Base-by-base conservation (phyloP, 2,113 vertebrate species). In the Sterrhoptilus dennistouni region DNA sequence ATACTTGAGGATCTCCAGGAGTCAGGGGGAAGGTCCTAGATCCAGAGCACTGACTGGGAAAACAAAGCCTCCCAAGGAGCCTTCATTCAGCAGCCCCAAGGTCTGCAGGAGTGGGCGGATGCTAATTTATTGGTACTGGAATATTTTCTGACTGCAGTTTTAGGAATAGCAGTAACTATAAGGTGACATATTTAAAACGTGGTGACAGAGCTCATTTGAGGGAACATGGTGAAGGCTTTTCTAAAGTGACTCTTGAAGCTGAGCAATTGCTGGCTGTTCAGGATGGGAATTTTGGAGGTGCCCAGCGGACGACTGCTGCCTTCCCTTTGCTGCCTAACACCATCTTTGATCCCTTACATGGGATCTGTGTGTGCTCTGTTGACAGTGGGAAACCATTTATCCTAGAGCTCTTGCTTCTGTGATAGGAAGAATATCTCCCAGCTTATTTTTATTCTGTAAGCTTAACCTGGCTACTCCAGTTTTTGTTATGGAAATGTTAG, bases 311-410 rank as follows among this genome's bases (percentile, higher is more conserved):
- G 60, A 1, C 22, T 6, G 18, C 10, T 33, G 12, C 14, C 25
- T 42, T 33, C 3, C 0, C 27, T 70, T 64, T 2, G 3, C 31
- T 57, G 16, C 35, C 23, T 42, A 1, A 47, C 63, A 6, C 52
- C 15, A 1, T 18, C 35, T n/a, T 15, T 13, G 36, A 7, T 70
- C 28, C 21, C 65, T 4, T 8, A 16, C 0, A 0, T 0, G 2
- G 42, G 28, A 24, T 33, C 16, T 38, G 2, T 3, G 0, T 20
- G 10, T 23, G 14, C 57, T 69, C 15, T 2, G 6, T 31, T 5
- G 3, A 36, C 50, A 35, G 1, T 2, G 36, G 21, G 8, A 59
- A 79, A 11, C 5, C 8, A 1, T 12, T 53, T 64, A 12, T 57
- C 17, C 16, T 36, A 24, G 4, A 44, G 8, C 42, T 80, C 31